These are phyloP conservation scores for Anguilla pacifica DNA, from an alignment of 2,797 vertebrate species.

Conservation along the genomic window DNA sequence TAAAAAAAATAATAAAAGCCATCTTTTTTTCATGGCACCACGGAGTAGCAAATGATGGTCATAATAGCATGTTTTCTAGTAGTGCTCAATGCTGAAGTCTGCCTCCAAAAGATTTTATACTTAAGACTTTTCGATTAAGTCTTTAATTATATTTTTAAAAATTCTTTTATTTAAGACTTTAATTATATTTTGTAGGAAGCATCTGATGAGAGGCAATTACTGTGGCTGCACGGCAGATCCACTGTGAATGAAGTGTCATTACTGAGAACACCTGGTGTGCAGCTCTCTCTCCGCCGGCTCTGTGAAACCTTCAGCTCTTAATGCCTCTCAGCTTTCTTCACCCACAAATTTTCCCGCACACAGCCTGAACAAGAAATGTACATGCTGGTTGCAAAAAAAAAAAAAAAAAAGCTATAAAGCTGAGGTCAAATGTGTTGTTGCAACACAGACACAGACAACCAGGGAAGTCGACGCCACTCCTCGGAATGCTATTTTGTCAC, in stretches of 20 bases:
- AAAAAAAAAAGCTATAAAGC: neutral
- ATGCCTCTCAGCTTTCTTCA: neutral
- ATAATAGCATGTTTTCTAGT: neutral
- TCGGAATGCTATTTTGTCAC: neutral
- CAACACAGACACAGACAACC: neutral
- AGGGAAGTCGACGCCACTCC: neutral
- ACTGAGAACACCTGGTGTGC: neutral
- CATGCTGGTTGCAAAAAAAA: neutral
- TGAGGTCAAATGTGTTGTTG: neutral
- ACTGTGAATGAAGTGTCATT: neutral
- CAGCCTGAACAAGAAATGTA: neutral
- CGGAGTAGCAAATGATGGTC: too few species aligned
- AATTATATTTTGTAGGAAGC: neutral
- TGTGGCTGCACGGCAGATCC: neutral
- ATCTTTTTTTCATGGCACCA: neutral
- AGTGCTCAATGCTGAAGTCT: neutral
- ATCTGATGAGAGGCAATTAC: neutral
- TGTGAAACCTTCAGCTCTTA: neutral
- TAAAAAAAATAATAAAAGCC: neutral
- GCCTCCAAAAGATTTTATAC: too few species aligned
- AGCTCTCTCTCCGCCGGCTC: neutral
- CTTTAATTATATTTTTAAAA: neutral
- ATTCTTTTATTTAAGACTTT: too few species aligned
- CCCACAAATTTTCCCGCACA: neutral
- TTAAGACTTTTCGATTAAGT: too few species aligned